phyloP scores from a whole-genome alignment of 2,113 vertebrate species.

The Piprites chloris region DNA sequence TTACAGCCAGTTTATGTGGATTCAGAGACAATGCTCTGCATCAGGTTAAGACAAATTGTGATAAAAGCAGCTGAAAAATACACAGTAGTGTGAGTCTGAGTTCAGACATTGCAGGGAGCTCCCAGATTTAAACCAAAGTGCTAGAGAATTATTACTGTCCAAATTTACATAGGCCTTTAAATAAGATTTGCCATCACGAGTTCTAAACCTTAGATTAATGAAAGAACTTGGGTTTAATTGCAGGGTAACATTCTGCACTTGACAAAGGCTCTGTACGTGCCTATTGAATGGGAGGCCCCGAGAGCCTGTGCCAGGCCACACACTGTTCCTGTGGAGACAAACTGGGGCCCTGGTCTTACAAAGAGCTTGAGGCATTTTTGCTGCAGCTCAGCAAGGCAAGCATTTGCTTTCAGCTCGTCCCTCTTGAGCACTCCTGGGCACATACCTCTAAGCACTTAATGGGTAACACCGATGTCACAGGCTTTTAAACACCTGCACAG shows the following conservation, averaged over 20 bases:
- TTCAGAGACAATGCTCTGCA: neutral
- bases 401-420: neutral
- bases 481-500: accelerated
- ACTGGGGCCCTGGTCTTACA: no score
- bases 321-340: accelerated
- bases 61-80: neutral
- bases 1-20: neutral
- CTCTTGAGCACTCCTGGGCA: neutral
- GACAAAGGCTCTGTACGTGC: neutral
- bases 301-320: accelerated
- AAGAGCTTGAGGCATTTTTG: neutral
- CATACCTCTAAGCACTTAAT: accelerated
- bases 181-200: neutral
- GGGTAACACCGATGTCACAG: neutral
- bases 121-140: neutral
- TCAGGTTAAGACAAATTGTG: neutral
- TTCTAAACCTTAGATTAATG: neutral
- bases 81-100: neutral
- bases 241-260: neutral
- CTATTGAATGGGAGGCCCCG: neutral
- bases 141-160: constrained; percentile 1
- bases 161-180: neutral
- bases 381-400: neutral
- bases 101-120: neutral
- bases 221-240: neutral